Base-by-base conservation (phyloP, 2,113 vertebrate species). In the Dermatemys mawii region DNA sequence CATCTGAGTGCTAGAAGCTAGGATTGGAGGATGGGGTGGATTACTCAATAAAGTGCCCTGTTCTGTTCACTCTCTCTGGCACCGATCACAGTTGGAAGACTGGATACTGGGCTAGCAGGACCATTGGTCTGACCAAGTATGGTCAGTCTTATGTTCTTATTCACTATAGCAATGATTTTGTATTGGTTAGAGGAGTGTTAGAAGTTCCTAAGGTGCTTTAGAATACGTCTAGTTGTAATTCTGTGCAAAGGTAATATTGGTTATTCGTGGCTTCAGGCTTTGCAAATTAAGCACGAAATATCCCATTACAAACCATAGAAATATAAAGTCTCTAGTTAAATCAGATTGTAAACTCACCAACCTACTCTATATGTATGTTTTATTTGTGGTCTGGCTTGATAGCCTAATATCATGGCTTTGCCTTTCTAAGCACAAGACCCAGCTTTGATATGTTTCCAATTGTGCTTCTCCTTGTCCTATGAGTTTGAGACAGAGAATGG, bases 131-230 rank as follows among this genome's bases (percentile, higher is more conserved):
- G 63, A 38, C 35, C 63, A 44, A 80, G 17, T 21, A 1, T 2
- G 6, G 32, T 17, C 44, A 83, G 79, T 87, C 32, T 38, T 84
- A 21, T 81, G 54, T 84, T 87, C 32, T 44, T 84, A 21, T 84
- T 55, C 55, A 0, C 44, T 85, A 3, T 0, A 2, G 26, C 26
- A 21, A 1, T 63, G 49, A 29, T 51, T 41, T 67, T 86, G 3
- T 48, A 4, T 35, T 11, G 0, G 1, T 46, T 5, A 2, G 35
- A 5, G 3, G 35, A 11, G 80, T 44, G 50, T 29, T 38, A 35
- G 49, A 26, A 38, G 35, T 53, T 6, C 2, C 80, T n/a, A 32
- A 29, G 76, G n/a, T 53, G 80, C 4, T 41, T 35, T 13, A 54
- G 82, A 60, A 83, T 55, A 19, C 9, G 24, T 88, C 73, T 78